These are phyloP conservation scores for Platysternon megacephalum DNA, from an alignment of 2,113 vertebrate genomes.

Conservation along the genomic window DNA sequence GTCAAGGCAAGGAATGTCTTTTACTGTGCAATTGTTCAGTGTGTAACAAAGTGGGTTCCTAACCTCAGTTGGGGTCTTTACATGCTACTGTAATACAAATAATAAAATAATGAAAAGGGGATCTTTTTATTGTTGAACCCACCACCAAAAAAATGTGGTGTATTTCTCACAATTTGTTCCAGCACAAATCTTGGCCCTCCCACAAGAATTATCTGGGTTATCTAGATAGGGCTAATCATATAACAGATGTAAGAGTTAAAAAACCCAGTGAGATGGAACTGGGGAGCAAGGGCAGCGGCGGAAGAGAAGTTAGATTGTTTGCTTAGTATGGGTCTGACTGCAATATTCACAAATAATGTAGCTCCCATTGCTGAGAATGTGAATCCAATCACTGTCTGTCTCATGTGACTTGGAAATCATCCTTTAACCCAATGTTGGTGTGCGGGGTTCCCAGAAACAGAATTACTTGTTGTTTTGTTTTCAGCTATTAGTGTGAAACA, in stretches of 20 bases:
- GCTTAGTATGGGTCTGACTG: not conserved
- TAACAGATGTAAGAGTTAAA: not conserved
- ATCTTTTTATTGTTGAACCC: not conserved
- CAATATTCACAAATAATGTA: not conserved
- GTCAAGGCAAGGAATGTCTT: slow-evolving; percentile 1
- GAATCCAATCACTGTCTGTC: not conserved
- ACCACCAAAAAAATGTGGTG: not conserved
- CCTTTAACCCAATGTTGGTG: not conserved
- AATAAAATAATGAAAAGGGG: not conserved
- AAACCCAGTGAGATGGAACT: not conserved
- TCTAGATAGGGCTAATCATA: not conserved
- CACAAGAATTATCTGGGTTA: not conserved
- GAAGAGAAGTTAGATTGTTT: not conserved
- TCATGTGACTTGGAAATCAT: not conserved
- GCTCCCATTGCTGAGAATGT: not conserved
- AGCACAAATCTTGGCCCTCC: not conserved
- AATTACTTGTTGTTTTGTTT: not conserved
- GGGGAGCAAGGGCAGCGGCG: not conserved
- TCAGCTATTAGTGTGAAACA: not conserved
- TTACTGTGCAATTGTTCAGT: not conserved
- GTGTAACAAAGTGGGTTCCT: not conserved
- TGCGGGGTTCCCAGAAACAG: not conserved
- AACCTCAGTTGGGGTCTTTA: not conserved
- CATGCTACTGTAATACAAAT: not conserved
- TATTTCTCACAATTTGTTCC: not conserved